These are phyloP conservation scores for Salticus scenicus DNA, from an alignment of 2,888 invertebrate genomes.

Conservation along the genomic window DNA sequence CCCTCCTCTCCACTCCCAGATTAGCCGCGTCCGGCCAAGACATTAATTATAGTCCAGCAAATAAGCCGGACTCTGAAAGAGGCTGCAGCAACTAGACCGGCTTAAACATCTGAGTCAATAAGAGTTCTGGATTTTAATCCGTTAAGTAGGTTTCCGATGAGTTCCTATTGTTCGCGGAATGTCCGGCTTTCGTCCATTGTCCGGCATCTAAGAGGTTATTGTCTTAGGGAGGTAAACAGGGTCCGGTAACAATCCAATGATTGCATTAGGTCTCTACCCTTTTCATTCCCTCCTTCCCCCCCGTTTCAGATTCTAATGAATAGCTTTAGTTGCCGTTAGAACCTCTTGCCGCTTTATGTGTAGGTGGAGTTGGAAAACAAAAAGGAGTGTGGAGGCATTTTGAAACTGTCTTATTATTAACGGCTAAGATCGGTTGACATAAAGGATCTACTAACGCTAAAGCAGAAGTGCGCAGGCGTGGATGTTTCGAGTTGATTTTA, in stretches of 20 bases:
- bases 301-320: background rate
- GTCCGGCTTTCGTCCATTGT: conserved; percentile 38
- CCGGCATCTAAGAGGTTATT: conserved; percentile 33
- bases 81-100: conserved; percentile 10
- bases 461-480: too few species aligned
- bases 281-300: background rate
- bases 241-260: conserved; percentile 24
- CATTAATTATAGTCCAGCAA: conserved; percentile 45
- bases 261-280: conserved; percentile 19
- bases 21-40: conserved; percentile 25
- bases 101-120: conserved; percentile 40
- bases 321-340: background rate
- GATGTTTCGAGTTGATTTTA: too few species aligned
- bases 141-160: conserved; percentile 48
- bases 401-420: background rate
- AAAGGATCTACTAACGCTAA: background rate
- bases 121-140: conserved; percentile 38
- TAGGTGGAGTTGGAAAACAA: too few species aligned
- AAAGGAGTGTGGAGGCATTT: background rate
- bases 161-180: conserved; percentile 33
- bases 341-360: too few species aligned
- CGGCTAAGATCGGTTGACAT: background rate
- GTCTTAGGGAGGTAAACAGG: conserved; percentile 29
- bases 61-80: conserved; percentile 28
- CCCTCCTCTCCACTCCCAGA: background rate